Percentiles rank a stretch among this genome's conserved stretches.
phyloP scores from a whole-genome alignment of 1,140 invertebrate species.

The Seison nebaliae region DNA sequence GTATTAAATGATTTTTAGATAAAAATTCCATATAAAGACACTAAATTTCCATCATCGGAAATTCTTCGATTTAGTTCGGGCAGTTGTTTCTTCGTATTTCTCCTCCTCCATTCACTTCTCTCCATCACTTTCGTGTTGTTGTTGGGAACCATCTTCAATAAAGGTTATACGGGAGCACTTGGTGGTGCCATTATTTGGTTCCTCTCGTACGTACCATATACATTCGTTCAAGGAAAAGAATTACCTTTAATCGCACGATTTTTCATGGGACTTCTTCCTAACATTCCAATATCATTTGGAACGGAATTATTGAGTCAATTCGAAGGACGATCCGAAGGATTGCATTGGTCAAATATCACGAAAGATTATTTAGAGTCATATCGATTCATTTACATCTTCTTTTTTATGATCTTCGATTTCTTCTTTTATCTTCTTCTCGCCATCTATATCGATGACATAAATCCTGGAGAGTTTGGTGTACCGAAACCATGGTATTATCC shows the following conservation, averaged over 20 bases:
- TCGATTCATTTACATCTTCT: slow-evolving; percentile 2
- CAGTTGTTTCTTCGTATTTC: slow-evolving; percentile 27
- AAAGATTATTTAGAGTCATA: slow-evolving; percentile 3
- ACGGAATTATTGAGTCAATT: slow-evolving; percentile 23
- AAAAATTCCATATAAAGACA: too few species aligned
- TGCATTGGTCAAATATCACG: slow-evolving; percentile 8
- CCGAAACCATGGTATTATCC: slow-evolving; percentile 8
- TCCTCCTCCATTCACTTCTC: slow-evolving; percentile 4
- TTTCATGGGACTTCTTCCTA: slow-evolving; percentile 18
- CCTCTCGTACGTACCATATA: slow-evolving; percentile 22
- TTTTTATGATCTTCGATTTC: slow-evolving; percentile 2
- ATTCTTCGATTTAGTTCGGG: too few species aligned
- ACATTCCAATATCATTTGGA: slow-evolving; percentile 22
- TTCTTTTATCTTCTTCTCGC: slow-evolving; percentile 3
- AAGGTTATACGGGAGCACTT: slow-evolving; percentile 22
- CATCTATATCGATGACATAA: slow-evolving; percentile 8
- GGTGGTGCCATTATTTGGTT: slow-evolving; percentile 23
- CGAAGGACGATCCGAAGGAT: slow-evolving; percentile 26
- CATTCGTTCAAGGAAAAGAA: slow-evolving; percentile 35
- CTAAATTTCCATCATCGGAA: too few species aligned
- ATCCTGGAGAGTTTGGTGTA: slow-evolving; percentile 5
- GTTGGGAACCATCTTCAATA: slow-evolving; percentile 31
- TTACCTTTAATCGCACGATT: slow-evolving; percentile 18
- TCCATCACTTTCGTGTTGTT: slow-evolving; percentile 11
- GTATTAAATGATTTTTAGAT: slow-evolving; percentile 29